These are phyloP conservation scores for Tachina grossa DNA, from an alignment of 2,888 invertebrate species.

Conservation along the genomic window DNA sequence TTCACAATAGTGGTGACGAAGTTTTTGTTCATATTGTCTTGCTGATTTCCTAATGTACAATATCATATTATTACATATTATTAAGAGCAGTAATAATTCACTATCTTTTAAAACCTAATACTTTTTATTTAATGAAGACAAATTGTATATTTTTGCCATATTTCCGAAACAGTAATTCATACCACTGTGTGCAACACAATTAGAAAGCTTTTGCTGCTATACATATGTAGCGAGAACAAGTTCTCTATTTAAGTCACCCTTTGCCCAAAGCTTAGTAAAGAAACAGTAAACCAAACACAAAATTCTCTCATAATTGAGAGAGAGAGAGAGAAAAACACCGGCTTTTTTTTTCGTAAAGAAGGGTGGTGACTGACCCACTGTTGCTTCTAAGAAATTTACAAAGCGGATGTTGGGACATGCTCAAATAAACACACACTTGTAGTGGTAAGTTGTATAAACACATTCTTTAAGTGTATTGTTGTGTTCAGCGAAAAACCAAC, in stretches of 20 bases:
- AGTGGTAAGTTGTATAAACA: constrained; percentile 12
- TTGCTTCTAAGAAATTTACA: constrained; percentile 65
- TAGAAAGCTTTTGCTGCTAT: constrained; percentile 47
- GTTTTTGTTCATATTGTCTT: no score
- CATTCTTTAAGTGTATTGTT: constrained; percentile 27
- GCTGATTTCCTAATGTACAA: no score
- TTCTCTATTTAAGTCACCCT: constrained; percentile 22
- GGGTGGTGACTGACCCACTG: constrained; percentile 64
- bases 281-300: constrained; percentile 28
- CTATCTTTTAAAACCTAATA: no score
- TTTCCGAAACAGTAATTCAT: neutral
- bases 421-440: constrained; percentile 53
- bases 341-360: constrained; percentile 1
- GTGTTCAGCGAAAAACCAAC: constrained; percentile 50
- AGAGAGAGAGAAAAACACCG: constrained; percentile 28
- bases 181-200: constrained; percentile 28
- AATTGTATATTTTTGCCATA: no score
- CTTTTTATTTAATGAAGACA: no score
- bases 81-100: no score
- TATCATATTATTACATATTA: no score
- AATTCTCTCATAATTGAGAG: constrained; percentile 6
- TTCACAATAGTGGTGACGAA: no score
- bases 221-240: neutral
- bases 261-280: constrained; percentile 11
- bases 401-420: constrained; percentile 66